Evolutionary conservation across 2,113 vertebrate species (phyloP).

Genomic region (Mormoops blainvillei): DNA sequence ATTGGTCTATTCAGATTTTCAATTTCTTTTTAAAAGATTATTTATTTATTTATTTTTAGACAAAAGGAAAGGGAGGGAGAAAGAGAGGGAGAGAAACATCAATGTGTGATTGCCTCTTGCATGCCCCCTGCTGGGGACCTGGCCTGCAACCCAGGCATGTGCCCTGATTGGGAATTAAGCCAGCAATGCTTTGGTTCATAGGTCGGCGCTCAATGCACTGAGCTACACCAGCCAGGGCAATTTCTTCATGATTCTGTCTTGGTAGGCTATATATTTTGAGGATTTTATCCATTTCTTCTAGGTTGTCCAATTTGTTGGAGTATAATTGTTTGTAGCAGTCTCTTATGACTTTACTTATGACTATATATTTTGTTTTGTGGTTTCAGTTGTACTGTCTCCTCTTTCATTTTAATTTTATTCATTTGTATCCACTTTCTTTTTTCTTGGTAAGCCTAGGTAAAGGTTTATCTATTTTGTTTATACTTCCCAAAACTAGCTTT

Average conservation of each 20-base stretch:
- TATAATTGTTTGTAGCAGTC: not conserved
- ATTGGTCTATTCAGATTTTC: not conserved
- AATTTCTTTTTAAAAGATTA: no score
- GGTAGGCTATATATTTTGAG: not conserved
- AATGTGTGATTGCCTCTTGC: no score
- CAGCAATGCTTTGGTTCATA: no score
- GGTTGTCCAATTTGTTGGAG: not conserved
- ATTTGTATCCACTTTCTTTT: not conserved
- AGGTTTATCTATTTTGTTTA: not conserved
- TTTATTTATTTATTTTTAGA: no score
- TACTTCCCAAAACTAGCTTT: not conserved
- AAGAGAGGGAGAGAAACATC: no score
- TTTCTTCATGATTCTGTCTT: not conserved
- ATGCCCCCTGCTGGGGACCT: no score
- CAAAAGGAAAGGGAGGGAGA: no score
- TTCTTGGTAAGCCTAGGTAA: not conserved
- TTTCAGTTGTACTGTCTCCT: not conserved
- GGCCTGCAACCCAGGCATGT: no score
- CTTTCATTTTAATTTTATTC: not conserved
- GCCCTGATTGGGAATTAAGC: no score
- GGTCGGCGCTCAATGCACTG: no score
- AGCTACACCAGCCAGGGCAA: no score
- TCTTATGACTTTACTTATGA: not conserved
- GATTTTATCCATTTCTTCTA: not conserved
- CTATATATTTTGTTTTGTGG: not conserved